phyloP scores from a whole-genome alignment of 2,888 invertebrate genomes.

The Pseudanteris insignis region DNA sequence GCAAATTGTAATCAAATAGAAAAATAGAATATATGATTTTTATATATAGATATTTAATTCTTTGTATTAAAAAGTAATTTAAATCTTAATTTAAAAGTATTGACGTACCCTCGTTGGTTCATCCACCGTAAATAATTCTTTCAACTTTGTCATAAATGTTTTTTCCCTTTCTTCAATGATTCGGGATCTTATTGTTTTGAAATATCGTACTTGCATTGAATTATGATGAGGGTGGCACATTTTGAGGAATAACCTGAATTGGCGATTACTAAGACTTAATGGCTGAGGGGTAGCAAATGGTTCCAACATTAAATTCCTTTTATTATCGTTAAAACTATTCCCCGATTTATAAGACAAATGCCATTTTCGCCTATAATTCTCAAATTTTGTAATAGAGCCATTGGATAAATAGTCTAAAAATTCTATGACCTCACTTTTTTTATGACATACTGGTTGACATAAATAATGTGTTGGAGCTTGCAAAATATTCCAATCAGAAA shows the following conservation, averaged over 20 bases:
- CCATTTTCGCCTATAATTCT: slow-evolving; percentile 54
- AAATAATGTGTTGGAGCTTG: slow-evolving; percentile 50
- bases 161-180: too few relatives aligned
- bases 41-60: too few relatives aligned
- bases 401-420: slow-evolving; percentile 50
- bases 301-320: slow-evolving; percentile 51
- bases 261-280: slow-evolving; percentile 44
- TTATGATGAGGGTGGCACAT: slow-evolving; percentile 44
- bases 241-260: slow-evolving; percentile 48
- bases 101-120: too few relatives aligned
- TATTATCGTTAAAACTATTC: slow-evolving; percentile 58
- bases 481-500: slow-evolving; percentile 50
- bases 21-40: too few relatives aligned
- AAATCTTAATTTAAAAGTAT: too few relatives aligned
- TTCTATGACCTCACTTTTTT: slow-evolving; percentile 48
- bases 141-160: too few relatives aligned
- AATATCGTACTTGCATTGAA: slow-evolving; percentile 74
- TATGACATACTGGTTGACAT: slow-evolving; percentile 46
- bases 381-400: slow-evolving; percentile 44
- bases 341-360: slow-evolving; percentile 61
- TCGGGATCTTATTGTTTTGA: slow-evolving; percentile 84
- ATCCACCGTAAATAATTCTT: too few relatives aligned
- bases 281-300: slow-evolving; percentile 47
- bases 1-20: too few relatives aligned
- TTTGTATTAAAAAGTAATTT: too few relatives aligned